phyloP scores from a whole-genome alignment of 92 coral and sea anemone species.

The Paragorgia papillata region DNA sequence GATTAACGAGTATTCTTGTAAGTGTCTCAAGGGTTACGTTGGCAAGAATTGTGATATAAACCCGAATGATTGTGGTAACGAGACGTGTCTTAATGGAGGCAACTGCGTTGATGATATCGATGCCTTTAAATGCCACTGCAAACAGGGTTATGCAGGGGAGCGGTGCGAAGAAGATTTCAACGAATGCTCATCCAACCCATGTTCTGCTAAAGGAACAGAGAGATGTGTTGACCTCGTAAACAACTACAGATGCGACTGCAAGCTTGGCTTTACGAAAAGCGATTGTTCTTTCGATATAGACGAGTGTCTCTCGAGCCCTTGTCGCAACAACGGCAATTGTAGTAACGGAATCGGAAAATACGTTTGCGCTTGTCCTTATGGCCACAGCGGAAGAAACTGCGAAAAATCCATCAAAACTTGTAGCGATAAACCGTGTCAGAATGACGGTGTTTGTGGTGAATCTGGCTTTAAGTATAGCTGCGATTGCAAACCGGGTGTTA shows the following conservation, averaged over 20 bases:
- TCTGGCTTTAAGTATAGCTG: slow-evolving; percentile 61
- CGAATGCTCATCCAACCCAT: slow-evolving; percentile 88
- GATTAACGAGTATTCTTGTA: slow-evolving; percentile 78
- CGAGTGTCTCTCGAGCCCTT: slow-evolving; percentile 87
- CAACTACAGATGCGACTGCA: slow-evolving; percentile 79
- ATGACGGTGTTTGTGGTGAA: slow-evolving; percentile 70
- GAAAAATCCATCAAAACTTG: slow-evolving; percentile 68
- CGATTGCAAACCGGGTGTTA: slow-evolving; percentile 76
- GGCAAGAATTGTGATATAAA: slow-evolving; percentile 73
- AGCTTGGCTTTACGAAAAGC: slow-evolving; percentile 73
- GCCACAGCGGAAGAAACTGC: slow-evolving; percentile 83
- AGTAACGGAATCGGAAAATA: slow-evolving; percentile 77
- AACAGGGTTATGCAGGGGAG: slow-evolving; percentile 74
- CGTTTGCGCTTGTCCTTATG: slow-evolving; percentile 80
- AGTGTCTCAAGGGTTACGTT: slow-evolving; percentile 78
- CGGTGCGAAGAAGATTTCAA: slow-evolving; percentile 86
- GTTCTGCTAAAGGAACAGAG: slow-evolving; percentile 77
- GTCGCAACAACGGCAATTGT: slow-evolving; percentile 79
- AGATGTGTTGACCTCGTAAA: slow-evolving; percentile 67
- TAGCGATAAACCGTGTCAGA: slow-evolving; percentile 74
- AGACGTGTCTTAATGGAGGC: slow-evolving; percentile 92
- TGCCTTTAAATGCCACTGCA: slow-evolving; percentile 69
- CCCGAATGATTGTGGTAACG: slow-evolving; percentile 76
- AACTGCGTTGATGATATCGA: slow-evolving; percentile 73
- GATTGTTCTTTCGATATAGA: slow-evolving; percentile 79